A percentile compares a stretch with the other conserved stretches of the same genome.
Conservation (phyloP, 2,888 invertebrate genomes). For the Gastracanthus pulcherrimus region DNA sequence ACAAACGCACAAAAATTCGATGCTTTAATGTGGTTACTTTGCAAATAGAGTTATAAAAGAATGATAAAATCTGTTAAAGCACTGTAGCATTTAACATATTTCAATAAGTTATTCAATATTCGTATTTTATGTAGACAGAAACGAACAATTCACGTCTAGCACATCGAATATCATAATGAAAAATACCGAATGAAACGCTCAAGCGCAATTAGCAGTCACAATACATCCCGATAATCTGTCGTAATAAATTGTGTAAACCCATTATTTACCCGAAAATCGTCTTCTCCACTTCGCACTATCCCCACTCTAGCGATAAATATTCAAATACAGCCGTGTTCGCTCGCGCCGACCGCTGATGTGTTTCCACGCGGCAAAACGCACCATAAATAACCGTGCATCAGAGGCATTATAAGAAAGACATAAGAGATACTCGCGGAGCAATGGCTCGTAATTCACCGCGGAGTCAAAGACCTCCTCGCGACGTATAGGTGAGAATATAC, state of each 20-base stretch:
- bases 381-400: slow-evolving; percentile 51
- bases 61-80: too few relatives aligned
- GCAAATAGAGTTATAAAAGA: not conserved
- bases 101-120: not conserved
- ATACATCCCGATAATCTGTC: slow-evolving; percentile 43
- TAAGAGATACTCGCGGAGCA: slow-evolving; percentile 3
- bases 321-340: slow-evolving; percentile 11
- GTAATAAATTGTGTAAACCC: slow-evolving; percentile 25
- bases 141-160: too few relatives aligned
- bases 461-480: slow-evolving; percentile 32
- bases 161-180: too few relatives aligned
- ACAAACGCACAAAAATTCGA: not conserved
- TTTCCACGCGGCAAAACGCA: not conserved
- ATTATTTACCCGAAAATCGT: slow-evolving; percentile 39
- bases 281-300: slow-evolving; percentile 39
- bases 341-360: not conserved
- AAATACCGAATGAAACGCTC: not conserved
- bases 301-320: slow-evolving; percentile 50
- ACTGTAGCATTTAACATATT: too few relatives aligned
- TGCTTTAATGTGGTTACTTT: not conserved
- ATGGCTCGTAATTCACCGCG: slow-evolving; percentile 34
- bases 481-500: not conserved
- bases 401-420: slow-evolving; percentile 29
- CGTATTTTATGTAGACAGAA: not conserved
- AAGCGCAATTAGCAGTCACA: slow-evolving; percentile 4